Percentiles rank a stretch among this genome's conserved stretches.
These are phyloP conservation scores for Heliornis fulica DNA, from an alignment of 2,113 vertebrate genomes.

Conservation along the genomic window DNA sequence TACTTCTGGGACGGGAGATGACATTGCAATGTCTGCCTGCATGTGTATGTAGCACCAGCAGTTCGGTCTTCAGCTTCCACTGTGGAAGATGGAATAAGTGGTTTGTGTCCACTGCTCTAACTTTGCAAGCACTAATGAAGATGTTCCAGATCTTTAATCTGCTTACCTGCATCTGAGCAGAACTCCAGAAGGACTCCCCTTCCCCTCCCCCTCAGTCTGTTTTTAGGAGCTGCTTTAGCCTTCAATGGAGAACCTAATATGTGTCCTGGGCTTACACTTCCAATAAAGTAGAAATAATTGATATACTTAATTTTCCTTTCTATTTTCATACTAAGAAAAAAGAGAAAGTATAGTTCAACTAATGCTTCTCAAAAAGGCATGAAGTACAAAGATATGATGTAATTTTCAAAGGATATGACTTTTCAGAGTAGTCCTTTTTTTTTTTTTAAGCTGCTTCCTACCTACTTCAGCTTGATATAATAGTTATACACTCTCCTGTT, in stretches of 20 bases:
- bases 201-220: accelerated
- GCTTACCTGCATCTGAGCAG: not conserved
- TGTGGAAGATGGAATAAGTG: not conserved
- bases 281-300: constrained; percentile 19
- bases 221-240: not conserved
- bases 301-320: not conserved
- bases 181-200: not conserved
- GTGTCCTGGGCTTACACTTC: not conserved
- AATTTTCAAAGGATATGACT: not conserved
- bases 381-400: not conserved
- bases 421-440: not conserved
- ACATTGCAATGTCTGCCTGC: not conserved
- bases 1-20: not conserved
- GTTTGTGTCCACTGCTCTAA: not conserved
- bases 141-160: not conserved
- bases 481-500: not conserved
- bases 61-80: not conserved
- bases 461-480: not conserved
- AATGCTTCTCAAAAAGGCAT: not conserved
- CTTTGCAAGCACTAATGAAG: not conserved
- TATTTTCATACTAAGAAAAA: not conserved
- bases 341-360: not conserved
- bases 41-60: accelerated
- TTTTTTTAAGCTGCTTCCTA: not conserved
- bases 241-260: not conserved